phyloP scores from a whole-genome alignment of 2,113 vertebrate species.

The Hemiscyllium ocellatum region DNA sequence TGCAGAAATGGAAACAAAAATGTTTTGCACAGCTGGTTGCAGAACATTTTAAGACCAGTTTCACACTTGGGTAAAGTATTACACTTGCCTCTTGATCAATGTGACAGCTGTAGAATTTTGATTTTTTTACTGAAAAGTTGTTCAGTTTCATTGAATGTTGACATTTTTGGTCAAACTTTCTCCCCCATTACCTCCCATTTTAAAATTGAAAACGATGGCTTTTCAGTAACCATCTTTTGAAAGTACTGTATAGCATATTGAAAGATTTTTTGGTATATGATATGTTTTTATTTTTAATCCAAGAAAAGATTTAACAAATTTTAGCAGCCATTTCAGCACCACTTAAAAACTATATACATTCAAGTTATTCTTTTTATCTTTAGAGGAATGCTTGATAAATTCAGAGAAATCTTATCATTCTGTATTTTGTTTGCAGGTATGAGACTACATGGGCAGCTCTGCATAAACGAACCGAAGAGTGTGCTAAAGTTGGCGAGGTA shows the following conservation, averaged over 20 bases:
- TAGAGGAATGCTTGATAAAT: not conserved
- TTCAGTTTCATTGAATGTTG: not conserved
- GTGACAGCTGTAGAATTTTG: not conserved
- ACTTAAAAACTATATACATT: too few species aligned
- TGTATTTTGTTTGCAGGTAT: constrained; percentile 57
- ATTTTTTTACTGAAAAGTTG: not conserved
- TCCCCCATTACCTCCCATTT: not conserved
- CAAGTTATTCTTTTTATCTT: not conserved
- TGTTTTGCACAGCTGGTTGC: not conserved
- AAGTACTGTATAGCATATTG: not conserved
- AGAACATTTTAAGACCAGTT: not conserved
- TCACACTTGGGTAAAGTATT: not conserved
- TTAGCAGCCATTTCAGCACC: too few species aligned
- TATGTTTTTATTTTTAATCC: too few species aligned
- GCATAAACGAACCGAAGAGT: constrained; percentile 73
- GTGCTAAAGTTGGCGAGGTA: constrained; percentile 73
- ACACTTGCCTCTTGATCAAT: not conserved
- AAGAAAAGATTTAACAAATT: too few species aligned
- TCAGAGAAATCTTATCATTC: not conserved
- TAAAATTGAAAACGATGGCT: not conserved
- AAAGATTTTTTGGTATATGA: not conserved
- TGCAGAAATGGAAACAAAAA: not conserved
- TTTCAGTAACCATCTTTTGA: not conserved
- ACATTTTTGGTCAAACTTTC: not conserved
- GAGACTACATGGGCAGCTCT: constrained; percentile 76